These are phyloP conservation scores for Dexiosoma caninum DNA, from an alignment of 2,888 invertebrate genomes.

Conservation along the genomic window DNA sequence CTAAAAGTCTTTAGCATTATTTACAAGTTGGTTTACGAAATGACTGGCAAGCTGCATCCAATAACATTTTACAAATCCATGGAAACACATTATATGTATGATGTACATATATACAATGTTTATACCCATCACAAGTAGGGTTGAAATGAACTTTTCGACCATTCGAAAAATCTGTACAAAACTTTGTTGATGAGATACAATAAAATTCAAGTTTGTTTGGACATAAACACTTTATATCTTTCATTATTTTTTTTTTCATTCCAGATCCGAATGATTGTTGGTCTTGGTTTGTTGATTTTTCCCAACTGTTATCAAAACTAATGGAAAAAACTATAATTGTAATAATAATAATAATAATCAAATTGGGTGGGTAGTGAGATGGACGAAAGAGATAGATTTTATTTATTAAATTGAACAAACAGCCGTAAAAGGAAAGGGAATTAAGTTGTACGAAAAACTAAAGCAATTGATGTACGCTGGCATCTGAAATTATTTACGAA, in stretches of 20 bases:
- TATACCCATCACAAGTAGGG: neutral
- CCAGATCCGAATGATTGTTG: neutral
- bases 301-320: neutral
- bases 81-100: neutral
- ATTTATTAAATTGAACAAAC: neutral
- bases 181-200: conserved; percentile 1
- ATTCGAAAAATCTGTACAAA: neutral
- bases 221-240: conserved; percentile 6
- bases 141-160: neutral
- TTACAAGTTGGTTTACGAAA: neutral
- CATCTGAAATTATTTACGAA: no score
- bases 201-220: conserved; percentile 27
- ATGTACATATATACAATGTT: neutral
- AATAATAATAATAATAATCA: conserved; percentile 18
- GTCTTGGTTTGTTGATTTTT: neutral
- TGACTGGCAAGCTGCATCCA: neutral
- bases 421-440: neutral
- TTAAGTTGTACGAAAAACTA: neutral
- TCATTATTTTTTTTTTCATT: neutral
- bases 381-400: neutral
- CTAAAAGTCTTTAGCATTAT: conserved; percentile 20
- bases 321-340: neutral
- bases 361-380: neutral
- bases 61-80: neutral
- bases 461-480: neutral